Conservation (phyloP, 2,888 invertebrate genomes). For the Gymnoscelis rufifasciata region DNA sequence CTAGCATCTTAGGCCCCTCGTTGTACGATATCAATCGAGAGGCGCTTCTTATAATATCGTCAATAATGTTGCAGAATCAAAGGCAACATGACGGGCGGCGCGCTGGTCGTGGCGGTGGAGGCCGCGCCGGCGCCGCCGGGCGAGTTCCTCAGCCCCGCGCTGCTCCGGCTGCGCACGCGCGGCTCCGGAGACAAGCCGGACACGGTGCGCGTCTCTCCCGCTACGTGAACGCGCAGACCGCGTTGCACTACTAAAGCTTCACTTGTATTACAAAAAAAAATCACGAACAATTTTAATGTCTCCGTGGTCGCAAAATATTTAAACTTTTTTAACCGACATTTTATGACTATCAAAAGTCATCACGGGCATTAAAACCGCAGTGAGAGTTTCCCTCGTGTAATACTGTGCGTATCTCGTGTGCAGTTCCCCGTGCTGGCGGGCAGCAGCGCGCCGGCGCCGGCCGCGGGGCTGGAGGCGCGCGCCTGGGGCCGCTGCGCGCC, state of each 20-base stretch:
- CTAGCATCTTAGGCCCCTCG: too few species aligned
- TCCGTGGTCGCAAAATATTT: too few species aligned
- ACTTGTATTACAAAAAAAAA: too few species aligned
- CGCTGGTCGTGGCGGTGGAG: constrained; percentile 64
- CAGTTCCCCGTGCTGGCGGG: constrained; percentile 50
- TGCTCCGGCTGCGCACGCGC: constrained; percentile 54
- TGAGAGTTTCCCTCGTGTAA: too few species aligned
- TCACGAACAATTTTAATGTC: too few species aligned
- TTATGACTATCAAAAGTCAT: too few species aligned
- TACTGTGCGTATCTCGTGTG: too few species aligned
- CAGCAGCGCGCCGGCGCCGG: constrained; percentile 46
- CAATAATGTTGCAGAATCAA: constrained; percentile 40
- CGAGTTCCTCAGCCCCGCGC: constrained; percentile 54
- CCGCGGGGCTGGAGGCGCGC: constrained; percentile 30
- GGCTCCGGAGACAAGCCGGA: constrained; percentile 51
- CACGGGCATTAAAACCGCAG: too few species aligned
- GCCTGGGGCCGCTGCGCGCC: constrained; percentile 43
- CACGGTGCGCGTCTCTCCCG: constrained; percentile 33
- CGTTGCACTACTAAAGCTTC: neutral
- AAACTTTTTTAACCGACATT: too few species aligned
- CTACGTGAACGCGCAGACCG: too few species aligned
- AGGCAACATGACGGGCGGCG: constrained; percentile 55
- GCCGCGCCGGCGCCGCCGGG: constrained; percentile 52
- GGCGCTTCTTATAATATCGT: neutral
- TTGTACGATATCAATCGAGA: too few species aligned